These are phyloP conservation scores for Acrobasis consociella DNA, from an alignment of 2,888 invertebrate genomes.

Conservation along the genomic window DNA sequence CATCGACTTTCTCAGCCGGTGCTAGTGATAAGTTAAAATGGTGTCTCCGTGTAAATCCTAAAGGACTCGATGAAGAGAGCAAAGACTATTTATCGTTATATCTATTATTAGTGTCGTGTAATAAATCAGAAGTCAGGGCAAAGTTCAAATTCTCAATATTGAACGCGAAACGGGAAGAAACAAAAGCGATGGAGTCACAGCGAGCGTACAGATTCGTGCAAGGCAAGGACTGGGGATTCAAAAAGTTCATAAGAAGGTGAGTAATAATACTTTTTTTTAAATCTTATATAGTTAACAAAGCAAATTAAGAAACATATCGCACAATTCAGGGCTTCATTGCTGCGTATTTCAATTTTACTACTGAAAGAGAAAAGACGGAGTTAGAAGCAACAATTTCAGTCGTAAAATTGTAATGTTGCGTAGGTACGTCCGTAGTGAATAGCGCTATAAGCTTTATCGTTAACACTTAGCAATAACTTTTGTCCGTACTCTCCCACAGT, in stretches of 20 bases:
- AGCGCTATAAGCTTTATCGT: background rate
- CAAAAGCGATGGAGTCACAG: constrained; percentile 99
- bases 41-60: constrained; percentile 99
- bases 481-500: background rate
- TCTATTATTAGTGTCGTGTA: constrained; percentile 99
- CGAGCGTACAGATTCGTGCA: constrained; percentile 99
- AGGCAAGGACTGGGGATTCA: constrained; percentile 99
- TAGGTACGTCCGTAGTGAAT: background rate
- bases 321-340: no score
- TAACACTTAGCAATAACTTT: constrained; percentile 7
- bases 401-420: background rate
- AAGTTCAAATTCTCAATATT: constrained; percentile 99
- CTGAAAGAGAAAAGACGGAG: background rate
- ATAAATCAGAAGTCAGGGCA: constrained; percentile 99
- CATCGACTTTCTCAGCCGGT: constrained; percentile 99
- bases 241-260: constrained; percentile 96
- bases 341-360: no score
- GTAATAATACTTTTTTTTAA: constrained; percentile 29
- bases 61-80: constrained; percentile 99
- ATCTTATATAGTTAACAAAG: background rate
- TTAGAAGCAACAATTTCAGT: background rate
- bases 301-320: background rate
- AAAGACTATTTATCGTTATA: constrained; percentile 99
- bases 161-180: constrained; percentile 99
- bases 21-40: constrained; percentile 99